Evolutionary conservation across 92 coral and sea anemone genomes (phyloP), one percentile per base, ranked within the genome.

Genomic region (Porites cylindrica): DNA sequence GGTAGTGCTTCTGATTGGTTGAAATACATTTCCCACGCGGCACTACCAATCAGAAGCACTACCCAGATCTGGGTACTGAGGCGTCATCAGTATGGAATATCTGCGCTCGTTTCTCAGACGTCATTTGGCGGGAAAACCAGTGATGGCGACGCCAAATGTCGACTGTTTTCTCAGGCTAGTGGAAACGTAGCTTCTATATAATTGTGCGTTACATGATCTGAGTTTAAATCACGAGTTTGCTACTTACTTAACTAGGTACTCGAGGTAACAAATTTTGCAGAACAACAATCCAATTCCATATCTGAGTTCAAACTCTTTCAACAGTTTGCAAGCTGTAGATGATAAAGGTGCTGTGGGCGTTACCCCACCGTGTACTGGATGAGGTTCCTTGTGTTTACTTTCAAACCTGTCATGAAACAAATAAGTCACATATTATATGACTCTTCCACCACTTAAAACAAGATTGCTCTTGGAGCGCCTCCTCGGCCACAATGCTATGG

Each of bases 231-330:
- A 14, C 50, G 51, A 19, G 20, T 20, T 68, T 24, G 18, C 4
- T 47, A 88, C 99, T 70, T 77, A 96, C 99, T 92, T 85, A 1
- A 90, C 99, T 62, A 96, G 24, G 79, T 95, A 95, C 18, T 84
- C 78, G 12, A 96, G 94, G 67, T 95, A 88, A 4, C 85, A 87
- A 53, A 95, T 86, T 80, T 91, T 91, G 81, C 98, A 67, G 83
- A 93, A 96, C 3, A 96, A 83, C 24, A 70, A 83, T 66, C 98
- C 98, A 7, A 96, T 92, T 70, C 98, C 95, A 88, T 93, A 93
- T 90, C 99, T 80, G 18, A 94, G 88, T 32, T 93, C 92, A 84
- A 96, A 96, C 90, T 96, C 98, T 64, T 90, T 90, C 13, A 96
- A 90, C 51, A 96, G 92, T 53, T 93, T 90, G 73, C 94, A 86